Percentiles rank a stretch among this genome's conserved stretches.
These are phyloP conservation scores for Cataglyphis altisquamis DNA, from an alignment of 2,888 invertebrate species.

Conservation along the genomic window DNA sequence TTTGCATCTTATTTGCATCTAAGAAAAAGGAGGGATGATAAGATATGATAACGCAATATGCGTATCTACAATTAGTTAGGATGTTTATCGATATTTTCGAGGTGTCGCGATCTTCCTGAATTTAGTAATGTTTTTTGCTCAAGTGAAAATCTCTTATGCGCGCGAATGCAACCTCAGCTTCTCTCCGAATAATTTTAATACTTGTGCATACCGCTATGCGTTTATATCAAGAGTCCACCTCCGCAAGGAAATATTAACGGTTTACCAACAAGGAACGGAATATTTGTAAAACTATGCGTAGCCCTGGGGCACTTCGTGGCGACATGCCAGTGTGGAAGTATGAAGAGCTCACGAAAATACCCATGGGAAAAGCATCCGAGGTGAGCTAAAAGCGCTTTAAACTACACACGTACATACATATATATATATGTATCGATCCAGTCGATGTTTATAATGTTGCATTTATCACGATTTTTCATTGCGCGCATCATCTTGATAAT, in stretches of 20 bases:
- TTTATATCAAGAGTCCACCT: constrained; percentile 38
- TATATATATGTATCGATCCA: constrained; percentile 13
- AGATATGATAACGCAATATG: background rate
- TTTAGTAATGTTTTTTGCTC: constrained; percentile 44
- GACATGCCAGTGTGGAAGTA: constrained; percentile 77
- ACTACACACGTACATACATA: constrained; percentile 58
- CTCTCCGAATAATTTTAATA: constrained; percentile 65
- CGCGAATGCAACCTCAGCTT: constrained; percentile 4
- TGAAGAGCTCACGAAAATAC: constrained; percentile 81
- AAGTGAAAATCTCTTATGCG: constrained; percentile 43
- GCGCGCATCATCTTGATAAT: constrained; percentile 38
- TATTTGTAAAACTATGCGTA: constrained; percentile 84
- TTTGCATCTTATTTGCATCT: background rate
- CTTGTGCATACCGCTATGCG: constrained; percentile 22
- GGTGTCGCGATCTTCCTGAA: background rate
- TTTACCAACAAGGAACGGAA: constrained; percentile 78
- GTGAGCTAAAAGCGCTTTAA: constrained; percentile 78
- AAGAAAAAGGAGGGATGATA: background rate
- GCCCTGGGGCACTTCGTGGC: constrained; percentile 75
- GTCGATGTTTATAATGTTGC: constrained; percentile 21
- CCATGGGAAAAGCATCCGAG: constrained; percentile 73
- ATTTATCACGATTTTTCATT: background rate
- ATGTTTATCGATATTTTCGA: constrained; percentile 6
- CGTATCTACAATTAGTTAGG: constrained; percentile 59
- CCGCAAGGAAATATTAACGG: constrained; percentile 77